Evolutionary conservation across 2,113 vertebrate genomes (phyloP), one percentile per base, ranked within the genome.

Genomic region (Riparia riparia): DNA sequence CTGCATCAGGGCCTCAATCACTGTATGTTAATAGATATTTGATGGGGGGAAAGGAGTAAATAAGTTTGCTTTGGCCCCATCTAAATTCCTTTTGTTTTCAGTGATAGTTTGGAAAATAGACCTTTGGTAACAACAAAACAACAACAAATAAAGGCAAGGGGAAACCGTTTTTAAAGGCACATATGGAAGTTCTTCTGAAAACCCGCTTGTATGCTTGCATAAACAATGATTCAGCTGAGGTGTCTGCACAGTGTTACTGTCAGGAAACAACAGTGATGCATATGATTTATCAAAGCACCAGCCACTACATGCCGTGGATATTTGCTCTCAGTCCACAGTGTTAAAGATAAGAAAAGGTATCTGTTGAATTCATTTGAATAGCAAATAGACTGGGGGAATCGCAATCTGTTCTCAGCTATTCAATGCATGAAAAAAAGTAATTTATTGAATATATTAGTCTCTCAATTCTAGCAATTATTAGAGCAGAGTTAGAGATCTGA

Each of bases 331-430:
- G 25, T 72, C 72, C 88, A 61, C 37, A 49, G 71, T 78, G 72
- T 93, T 94, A 64, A 93, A 92, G 92, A 96, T 94, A 93, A 95
- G 85, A 90, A 94, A 96, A 96, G 88, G 88, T 97, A 96, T 96
- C 94, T 93, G 64, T 92, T 92, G 93, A 95, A 95, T 92, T 93
- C 56, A 96, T 93, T 93, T 96, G 95, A 97, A 96, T 96, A 96
- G 49, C 95, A 94, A 96, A 93, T 78, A 95, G 93, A 96, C 86
- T 2, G 3, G 77, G 77, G 90, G 92, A 96, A 92, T 90, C 90
- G 93, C 93, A 96, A 84, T 94, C 92, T 96, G 95, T 94, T 96
- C 95, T 81, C 84, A 71, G 92, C 72, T 89, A 86, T 92, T 96
- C 76, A 88, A 32, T 76, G 76, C 79, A 64, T 44, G 78, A 81